These are phyloP conservation scores for Kryphioiulus occultus DNA, from an alignment of 2,888 invertebrate genomes.

Conservation along the genomic window DNA sequence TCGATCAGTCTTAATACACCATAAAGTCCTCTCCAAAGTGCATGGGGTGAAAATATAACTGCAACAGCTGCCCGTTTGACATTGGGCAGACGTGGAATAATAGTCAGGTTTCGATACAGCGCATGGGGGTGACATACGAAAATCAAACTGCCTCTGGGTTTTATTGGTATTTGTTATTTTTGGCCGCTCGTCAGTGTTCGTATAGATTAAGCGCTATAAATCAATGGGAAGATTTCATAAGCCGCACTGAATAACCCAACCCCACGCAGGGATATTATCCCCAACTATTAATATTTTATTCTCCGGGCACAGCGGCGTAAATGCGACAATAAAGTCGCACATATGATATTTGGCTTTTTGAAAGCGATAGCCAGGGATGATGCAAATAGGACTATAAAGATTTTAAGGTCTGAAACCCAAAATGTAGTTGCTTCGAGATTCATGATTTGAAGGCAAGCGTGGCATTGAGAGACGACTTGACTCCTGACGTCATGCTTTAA, in stretches of 20 bases:
- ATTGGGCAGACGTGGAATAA: too few relatives aligned
- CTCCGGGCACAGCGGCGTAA: background rate
- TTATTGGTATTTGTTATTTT: background rate
- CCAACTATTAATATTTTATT: conserved; percentile 14
- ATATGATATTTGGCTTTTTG: background rate
- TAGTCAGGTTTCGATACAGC: too few relatives aligned
- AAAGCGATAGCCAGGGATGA: background rate
- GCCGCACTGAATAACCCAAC: background rate
- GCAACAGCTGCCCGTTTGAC: background rate
- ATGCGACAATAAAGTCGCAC: background rate
- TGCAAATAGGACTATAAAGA: background rate
- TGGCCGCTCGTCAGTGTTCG: background rate
- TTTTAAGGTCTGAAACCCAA: background rate
- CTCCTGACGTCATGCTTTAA: background rate
- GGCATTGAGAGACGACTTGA: background rate
- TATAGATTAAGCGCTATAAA: background rate
- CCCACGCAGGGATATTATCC: background rate
- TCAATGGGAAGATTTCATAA: conserved; percentile 20
- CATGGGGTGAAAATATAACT: background rate
- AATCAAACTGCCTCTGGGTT: background rate
- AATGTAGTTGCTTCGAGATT: background rate
- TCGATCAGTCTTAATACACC: background rate
- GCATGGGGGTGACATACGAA: too few relatives aligned
- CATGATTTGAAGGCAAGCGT: background rate
- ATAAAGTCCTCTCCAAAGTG: background rate